Evolutionary conservation across 2,888 invertebrate species (phyloP).

Genomic region (Cheilosia variabilis): DNA sequence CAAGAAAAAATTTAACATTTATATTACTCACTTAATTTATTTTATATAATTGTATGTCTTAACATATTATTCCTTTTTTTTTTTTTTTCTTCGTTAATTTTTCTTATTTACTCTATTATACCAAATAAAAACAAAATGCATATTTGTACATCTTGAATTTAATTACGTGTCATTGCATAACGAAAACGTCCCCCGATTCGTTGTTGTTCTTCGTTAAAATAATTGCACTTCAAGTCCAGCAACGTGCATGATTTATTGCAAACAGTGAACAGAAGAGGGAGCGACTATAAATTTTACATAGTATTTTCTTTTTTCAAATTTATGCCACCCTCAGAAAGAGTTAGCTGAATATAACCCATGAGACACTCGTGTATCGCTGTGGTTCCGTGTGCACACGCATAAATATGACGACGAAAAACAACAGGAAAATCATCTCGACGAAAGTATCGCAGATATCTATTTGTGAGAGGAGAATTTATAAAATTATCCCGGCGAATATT

Average conservation of each 20-base stretch:
- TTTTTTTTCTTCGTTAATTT: conserved; percentile 14
- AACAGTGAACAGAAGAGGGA: conserved; percentile 19
- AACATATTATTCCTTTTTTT: conserved; percentile 36
- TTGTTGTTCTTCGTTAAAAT: neutral
- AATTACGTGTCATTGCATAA: conserved; percentile 65
- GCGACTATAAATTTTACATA: conserved; percentile 20
- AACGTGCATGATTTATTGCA: conserved; percentile 57
- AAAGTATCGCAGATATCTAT: conserved; percentile 10
- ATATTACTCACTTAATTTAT: conserved; percentile 61
- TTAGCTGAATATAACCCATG: conserved; percentile 28
- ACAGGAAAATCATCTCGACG: conserved; percentile 14
- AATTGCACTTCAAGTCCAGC: conserved; percentile 1
- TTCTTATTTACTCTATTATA: conserved; percentile 51
- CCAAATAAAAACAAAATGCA: conserved; percentile 69
- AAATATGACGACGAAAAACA: conserved; percentile 59
- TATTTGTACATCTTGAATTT: conserved; percentile 62
- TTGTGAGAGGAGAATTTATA: conserved; percentile 23
- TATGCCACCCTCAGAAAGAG: conserved; percentile 36
- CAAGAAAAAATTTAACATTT: conserved; percentile 44
- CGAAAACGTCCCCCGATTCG: conserved; percentile 18
- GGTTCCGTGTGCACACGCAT: conserved; percentile 76
- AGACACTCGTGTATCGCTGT: conserved; percentile 40
- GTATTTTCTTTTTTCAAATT: conserved; percentile 54
- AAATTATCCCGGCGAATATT: conserved; percentile 52
- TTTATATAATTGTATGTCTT: conserved; percentile 67